Evolutionary conservation across 2,888 invertebrate genomes (phyloP).

Genomic region (Alloplasta piceator): DNA sequence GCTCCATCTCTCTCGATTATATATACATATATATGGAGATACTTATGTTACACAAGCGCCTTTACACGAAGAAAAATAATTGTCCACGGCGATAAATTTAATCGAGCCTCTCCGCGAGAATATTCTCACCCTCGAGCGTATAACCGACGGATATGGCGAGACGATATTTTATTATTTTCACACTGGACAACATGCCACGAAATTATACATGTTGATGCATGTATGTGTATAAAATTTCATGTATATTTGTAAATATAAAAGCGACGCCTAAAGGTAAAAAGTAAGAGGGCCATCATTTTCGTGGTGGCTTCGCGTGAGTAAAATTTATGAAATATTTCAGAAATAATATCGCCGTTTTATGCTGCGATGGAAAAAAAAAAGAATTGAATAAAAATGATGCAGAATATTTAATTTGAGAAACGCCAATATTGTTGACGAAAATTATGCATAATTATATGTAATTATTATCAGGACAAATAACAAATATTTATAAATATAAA

Average conservation of each 20-base stretch:
- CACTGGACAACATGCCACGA: conserved; percentile 32
- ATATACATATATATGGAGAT: neutral
- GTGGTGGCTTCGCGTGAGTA: conserved; percentile 45
- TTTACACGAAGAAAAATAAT: conserved; percentile 60
- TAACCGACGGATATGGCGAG: conserved; percentile 26
- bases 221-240: conserved; percentile 1
- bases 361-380: conserved; percentile 4
- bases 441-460: too few relatives aligned
- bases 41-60: conserved; percentile 49
- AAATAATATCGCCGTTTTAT: conserved; percentile 63
- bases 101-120: conserved; percentile 53
- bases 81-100: conserved; percentile 61
- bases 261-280: conserved; percentile 56
- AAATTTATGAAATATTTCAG: conserved; percentile 52
- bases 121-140: conserved; percentile 50
- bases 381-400: too few relatives aligned
- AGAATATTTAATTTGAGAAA: too few relatives aligned
- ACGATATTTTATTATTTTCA: conserved; percentile 65
- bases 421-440: too few relatives aligned
- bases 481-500: too few relatives aligned
- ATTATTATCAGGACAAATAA: too few relatives aligned
- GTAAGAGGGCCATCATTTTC: conserved; percentile 52
- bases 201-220: neutral
- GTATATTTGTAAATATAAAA: conserved; percentile 5
- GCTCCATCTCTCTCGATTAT: conserved; percentile 12